phyloP scores from a whole-genome alignment of 2,113 vertebrate genomes.

The Acrocephalus arundinaceus region DNA sequence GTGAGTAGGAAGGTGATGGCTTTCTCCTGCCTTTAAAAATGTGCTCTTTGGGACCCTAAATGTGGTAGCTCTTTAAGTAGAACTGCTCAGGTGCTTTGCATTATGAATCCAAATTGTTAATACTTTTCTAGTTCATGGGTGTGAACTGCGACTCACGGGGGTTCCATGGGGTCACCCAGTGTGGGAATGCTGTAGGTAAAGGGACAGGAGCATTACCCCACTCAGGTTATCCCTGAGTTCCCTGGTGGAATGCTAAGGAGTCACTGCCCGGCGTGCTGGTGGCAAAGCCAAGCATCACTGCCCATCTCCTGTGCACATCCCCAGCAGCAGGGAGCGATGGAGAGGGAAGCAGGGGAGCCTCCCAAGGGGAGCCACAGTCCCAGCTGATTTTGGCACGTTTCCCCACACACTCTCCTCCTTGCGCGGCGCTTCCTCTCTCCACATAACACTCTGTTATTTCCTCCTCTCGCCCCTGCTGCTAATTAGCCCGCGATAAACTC shows the following conservation, averaged over 20 bases:
- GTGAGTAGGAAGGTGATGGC: background rate
- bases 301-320: background rate
- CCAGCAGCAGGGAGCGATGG: accelerated
- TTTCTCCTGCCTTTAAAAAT: background rate
- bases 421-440: accelerated
- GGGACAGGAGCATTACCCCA: background rate
- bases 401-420: background rate
- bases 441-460: slow-evolving; percentile 41
- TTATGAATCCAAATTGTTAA: background rate
- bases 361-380: background rate
- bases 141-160: background rate
- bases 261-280: background rate
- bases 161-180: background rate
- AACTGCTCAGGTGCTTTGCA: background rate
- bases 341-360: background rate
- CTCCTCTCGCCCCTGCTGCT: slow-evolving; percentile 28
- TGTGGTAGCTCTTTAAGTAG: background rate
- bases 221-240: background rate
- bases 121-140: background rate
- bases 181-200: background rate
- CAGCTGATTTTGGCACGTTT: background rate
- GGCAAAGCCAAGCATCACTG: background rate
- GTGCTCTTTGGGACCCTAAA: background rate
- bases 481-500: slow-evolving; percentile 22
- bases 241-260: background rate